Evolutionary conservation across 92 coral and sea anemone genomes (phyloP).

Genomic region (Siderastrea radians): DNA sequence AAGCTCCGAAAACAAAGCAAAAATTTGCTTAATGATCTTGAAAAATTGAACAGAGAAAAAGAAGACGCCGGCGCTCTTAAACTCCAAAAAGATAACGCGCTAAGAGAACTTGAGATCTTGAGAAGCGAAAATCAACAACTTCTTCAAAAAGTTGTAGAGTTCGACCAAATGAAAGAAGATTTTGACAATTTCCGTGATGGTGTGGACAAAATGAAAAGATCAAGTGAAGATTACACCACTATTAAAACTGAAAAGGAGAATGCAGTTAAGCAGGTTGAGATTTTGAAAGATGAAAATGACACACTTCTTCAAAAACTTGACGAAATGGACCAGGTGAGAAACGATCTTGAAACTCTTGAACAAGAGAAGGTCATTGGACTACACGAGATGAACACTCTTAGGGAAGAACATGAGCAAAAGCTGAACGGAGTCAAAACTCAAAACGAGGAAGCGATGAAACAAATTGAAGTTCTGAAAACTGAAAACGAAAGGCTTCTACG

Average conservation of each 20-base stretch:
- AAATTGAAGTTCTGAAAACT: background rate
- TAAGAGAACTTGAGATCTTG: slow-evolving; percentile 22
- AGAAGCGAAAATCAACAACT: slow-evolving; percentile 15
- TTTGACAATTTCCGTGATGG: slow-evolving; percentile 3
- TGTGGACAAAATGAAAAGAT: slow-evolving; percentile 14
- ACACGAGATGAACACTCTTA: background rate
- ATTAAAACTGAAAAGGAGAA: slow-evolving; percentile 29
- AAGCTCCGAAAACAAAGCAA: slow-evolving; percentile 23
- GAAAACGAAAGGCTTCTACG: slow-evolving; percentile 20
- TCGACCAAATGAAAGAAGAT: slow-evolving; percentile 25
- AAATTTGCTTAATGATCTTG: slow-evolving; percentile 22
- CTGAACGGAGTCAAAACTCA: background rate
- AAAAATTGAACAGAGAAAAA: slow-evolving; percentile 2
- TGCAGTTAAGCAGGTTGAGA: slow-evolving; percentile 9
- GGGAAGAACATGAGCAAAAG: slow-evolving; percentile 2
- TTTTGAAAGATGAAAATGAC: slow-evolving; percentile 6
- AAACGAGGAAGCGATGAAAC: background rate
- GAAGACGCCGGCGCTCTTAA: slow-evolving; percentile 14
- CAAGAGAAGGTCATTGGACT: slow-evolving; percentile 16
- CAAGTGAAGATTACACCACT: background rate
- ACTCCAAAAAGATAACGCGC: slow-evolving; percentile 19
- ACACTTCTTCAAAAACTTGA: slow-evolving; percentile 27
- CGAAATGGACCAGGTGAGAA: slow-evolving; percentile 2
- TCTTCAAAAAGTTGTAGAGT: slow-evolving; percentile 11
- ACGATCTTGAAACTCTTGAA: background rate